Conservation (phyloP, 2,888 invertebrate species). For the Ophion costatus region DNA sequence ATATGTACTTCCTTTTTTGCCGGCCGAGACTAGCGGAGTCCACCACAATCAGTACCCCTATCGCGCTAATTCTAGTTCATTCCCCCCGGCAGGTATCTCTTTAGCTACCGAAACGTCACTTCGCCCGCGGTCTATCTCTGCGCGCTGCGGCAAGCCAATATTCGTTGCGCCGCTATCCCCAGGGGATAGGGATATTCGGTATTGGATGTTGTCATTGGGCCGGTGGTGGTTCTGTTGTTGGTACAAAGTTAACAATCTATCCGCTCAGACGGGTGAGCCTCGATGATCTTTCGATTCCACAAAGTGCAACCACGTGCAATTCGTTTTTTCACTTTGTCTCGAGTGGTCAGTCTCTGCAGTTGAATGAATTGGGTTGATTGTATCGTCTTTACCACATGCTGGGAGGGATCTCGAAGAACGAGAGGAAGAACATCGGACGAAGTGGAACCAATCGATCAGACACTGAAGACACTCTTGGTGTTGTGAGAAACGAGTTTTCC, state of each 20-base stretch:
- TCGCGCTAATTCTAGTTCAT: slow-evolving; percentile 62
- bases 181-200: not conserved
- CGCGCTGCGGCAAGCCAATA: slow-evolving; percentile 21
- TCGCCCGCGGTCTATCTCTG: slow-evolving; percentile 21
- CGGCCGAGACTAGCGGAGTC: slow-evolving; percentile 48
- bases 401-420: not conserved
- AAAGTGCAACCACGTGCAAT: not conserved
- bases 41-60: slow-evolving; percentile 60
- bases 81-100: slow-evolving; percentile 28
- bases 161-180: not conserved
- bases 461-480: not conserved
- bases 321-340: not conserved
- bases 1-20: slow-evolving; percentile 62
- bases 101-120: slow-evolving; percentile 38
- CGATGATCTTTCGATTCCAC: not conserved
- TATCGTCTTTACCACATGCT: not conserved
- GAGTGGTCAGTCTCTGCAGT: not conserved
- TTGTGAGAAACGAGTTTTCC: not conserved
- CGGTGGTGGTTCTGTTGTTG: not conserved
- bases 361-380: slow-evolving; percentile 4
- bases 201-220: slow-evolving; percentile 11
- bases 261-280: not conserved
- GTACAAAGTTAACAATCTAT: not conserved
- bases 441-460: not conserved
- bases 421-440: not conserved